Conservation (phyloP, 2,797 vertebrate species). For the Pseudochromis fuscus region DNA sequence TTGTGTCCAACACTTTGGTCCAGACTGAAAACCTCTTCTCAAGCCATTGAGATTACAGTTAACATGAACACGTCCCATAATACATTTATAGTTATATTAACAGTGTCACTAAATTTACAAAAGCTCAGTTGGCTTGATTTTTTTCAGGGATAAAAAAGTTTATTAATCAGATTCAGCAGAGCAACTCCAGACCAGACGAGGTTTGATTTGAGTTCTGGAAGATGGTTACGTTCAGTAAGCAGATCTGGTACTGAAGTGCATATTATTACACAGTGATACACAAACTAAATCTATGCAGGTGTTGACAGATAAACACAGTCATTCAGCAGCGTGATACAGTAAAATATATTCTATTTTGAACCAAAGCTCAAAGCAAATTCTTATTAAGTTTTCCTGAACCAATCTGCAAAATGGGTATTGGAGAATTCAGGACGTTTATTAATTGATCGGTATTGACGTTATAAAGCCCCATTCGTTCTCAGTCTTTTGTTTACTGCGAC, state of each 20-base stretch:
- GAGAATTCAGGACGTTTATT: not conserved
- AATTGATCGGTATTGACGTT: slow-evolving; percentile 14
- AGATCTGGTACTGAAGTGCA: not conserved
- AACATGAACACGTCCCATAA: no score
- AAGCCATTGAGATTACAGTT: no score
- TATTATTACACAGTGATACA: not conserved
- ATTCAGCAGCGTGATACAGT: not conserved
- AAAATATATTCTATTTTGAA: not conserved
- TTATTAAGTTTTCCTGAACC: not conserved
- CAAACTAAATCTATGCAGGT: not conserved
- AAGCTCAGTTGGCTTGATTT: not conserved
- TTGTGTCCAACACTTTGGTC: no score
- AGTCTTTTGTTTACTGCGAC: slow-evolving; percentile 26
- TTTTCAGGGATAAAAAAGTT: slow-evolving; percentile 5
- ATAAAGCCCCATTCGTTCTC: slow-evolving; percentile 12
- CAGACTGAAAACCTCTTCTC: no score
- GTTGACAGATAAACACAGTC: not conserved
- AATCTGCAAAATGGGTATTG: not conserved
- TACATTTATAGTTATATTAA: no score
- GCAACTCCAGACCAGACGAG: not conserved
- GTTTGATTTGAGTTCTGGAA: slow-evolving; percentile 1
- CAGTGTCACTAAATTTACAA: not conserved
- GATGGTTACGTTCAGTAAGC: not conserved
- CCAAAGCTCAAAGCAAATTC: not conserved
- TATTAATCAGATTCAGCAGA: not conserved